Percentiles rank a stretch among this genome's conserved stretches.
phyloP scores from a whole-genome alignment of 2,797 vertebrate species.

The Microctenopoma stevenorrisi region DNA sequence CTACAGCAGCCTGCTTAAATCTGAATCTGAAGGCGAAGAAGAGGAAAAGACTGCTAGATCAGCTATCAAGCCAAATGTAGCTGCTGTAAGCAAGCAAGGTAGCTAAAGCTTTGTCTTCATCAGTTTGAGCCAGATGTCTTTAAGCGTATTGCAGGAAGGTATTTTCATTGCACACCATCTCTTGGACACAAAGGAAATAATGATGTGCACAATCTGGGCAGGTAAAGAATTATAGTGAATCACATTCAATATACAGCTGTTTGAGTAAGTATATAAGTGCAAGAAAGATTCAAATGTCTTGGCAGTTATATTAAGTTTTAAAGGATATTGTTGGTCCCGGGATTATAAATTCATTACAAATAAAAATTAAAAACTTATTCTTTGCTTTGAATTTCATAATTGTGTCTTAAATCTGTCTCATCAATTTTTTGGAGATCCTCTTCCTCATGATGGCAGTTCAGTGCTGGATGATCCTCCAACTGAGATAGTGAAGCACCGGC shows the following conservation, averaged over 20 bases:
- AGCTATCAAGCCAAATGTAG: conserved; percentile 32
- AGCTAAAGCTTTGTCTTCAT: conserved; percentile 18
- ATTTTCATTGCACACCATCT: not conserved
- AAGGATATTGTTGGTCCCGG: not conserved
- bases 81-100: conserved; percentile 57
- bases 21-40: conserved; percentile 82
- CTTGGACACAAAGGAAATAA: too few species aligned
- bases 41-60: conserved; percentile 49
- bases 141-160: not conserved
- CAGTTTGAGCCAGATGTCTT: not conserved
- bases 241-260: not conserved
- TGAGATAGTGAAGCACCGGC: conserved; percentile 73
- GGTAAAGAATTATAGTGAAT: not conserved
- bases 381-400: not conserved
- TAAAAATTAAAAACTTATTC: too few species aligned
- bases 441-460: conserved; percentile 28
- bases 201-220: not conserved
- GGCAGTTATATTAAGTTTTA: not conserved
- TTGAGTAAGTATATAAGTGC: not conserved
- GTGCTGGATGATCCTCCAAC: conserved; percentile 32
- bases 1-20: conserved; percentile 90
- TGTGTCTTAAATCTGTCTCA: conserved; percentile 31
- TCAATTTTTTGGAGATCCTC: conserved; percentile 43
- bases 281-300: not conserved
- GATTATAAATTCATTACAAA: not conserved